A percentile compares a stretch with the other conserved stretches of the same genome.
Conservation (phyloP, 2,888 invertebrate species). For the Therioaphis trifolii region DNA sequence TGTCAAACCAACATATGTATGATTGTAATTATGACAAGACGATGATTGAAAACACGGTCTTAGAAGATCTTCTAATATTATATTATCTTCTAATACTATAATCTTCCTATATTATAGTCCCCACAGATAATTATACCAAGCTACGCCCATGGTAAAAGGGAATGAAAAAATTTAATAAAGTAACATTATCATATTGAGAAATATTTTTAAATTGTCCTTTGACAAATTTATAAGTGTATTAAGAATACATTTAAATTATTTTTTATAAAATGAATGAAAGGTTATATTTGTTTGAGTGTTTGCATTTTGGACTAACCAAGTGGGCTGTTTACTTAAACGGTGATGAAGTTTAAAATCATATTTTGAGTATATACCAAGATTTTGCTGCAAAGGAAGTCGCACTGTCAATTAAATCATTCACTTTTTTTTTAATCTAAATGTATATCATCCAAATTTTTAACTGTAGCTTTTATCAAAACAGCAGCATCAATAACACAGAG, state of each 20-base stretch:
- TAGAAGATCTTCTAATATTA: too few relatives aligned
- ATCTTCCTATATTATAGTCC: too few relatives aligned
- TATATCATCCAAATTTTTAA: neutral
- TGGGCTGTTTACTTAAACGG: neutral
- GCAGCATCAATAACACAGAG: neutral
- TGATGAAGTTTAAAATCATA: constrained; percentile 3
- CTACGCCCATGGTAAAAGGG: too few relatives aligned
- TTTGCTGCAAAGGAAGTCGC: neutral
- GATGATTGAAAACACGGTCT: too few relatives aligned
- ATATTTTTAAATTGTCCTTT: neutral
- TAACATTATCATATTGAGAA: neutral
- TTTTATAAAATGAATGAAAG: too few relatives aligned
- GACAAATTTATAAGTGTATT: constrained; percentile 19
- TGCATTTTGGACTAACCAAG: too few relatives aligned
- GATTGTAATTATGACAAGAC: too few relatives aligned
- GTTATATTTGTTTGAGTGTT: too few relatives aligned
- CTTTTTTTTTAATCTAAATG: neutral
- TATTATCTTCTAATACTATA: too few relatives aligned
- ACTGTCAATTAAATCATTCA: neutral
- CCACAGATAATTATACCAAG: too few relatives aligned
- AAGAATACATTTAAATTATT: too few relatives aligned
- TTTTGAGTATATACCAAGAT: neutral
- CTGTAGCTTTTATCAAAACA: neutral
- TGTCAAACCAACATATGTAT: too few relatives aligned
- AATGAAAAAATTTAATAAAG: neutral